Conservation (phyloP, 2,797 vertebrate genomes). For the Morus bassanus region DNA sequence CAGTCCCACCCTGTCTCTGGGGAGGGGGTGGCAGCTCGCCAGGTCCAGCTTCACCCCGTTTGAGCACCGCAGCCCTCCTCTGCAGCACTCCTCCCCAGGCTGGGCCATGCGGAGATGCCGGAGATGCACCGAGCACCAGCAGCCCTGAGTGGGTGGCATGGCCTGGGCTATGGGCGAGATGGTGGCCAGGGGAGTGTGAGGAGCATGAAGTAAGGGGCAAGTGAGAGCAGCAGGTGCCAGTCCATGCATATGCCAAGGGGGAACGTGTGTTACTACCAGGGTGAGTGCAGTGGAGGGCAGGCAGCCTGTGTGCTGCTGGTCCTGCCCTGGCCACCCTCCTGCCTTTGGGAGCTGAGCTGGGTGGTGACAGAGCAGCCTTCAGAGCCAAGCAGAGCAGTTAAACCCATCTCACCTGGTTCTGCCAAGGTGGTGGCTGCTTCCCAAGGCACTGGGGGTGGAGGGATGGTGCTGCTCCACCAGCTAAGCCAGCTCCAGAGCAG, state of each 20-base stretch:
- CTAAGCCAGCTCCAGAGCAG: neutral
- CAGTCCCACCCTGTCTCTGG: neutral
- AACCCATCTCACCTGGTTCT: neutral
- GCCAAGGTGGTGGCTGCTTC: neutral
- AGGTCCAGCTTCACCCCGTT: neutral
- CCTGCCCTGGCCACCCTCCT: neutral
- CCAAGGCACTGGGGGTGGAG: neutral
- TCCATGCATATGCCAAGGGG: accelerated
- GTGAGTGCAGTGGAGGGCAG: neutral
- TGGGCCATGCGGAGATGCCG: accelerated
- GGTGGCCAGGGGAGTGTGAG: neutral
- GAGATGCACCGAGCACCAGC: accelerated
- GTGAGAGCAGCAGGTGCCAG: neutral
- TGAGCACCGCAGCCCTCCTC: neutral
- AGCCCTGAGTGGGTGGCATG: neutral
- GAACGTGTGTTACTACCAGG: neutral
- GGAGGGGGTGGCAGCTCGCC: neutral
- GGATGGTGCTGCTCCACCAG: neutral
- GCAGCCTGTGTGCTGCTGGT: neutral
- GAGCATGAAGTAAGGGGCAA: neutral
- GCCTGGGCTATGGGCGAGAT: neutral
- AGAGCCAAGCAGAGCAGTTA: neutral
- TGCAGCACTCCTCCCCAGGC: neutral
- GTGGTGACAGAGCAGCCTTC: neutral
- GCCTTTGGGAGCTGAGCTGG: neutral